These are phyloP conservation scores for Romanogobio albipinnatus DNA, from an alignment of 2,113 vertebrate species.

Conservation along the genomic window DNA sequence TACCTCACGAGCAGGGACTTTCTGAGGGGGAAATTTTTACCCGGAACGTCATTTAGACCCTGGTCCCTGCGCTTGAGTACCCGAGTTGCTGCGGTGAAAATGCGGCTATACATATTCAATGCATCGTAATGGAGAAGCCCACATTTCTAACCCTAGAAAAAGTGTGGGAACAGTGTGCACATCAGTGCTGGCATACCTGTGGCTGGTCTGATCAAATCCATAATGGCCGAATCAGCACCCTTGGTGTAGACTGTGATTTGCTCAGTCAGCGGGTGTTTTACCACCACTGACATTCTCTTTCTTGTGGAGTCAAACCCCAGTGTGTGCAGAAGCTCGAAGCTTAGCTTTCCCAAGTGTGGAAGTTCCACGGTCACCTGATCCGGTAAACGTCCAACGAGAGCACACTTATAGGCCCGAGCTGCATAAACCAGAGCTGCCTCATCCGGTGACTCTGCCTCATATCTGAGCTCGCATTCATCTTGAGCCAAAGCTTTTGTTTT, in stretches of 20 bases:
- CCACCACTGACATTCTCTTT: slow-evolving; percentile 97
- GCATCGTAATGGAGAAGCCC: not conserved
- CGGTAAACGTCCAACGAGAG: slow-evolving; percentile 86
- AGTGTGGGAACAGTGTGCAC: not conserved
- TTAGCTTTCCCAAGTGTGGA: slow-evolving; percentile 90
- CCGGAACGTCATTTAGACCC: no score
- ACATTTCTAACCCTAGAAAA: not conserved
- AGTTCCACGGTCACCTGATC: slow-evolving; percentile 93
- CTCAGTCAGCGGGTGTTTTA: slow-evolving; percentile 90
- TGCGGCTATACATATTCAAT: not conserved
- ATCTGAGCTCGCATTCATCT: slow-evolving; percentile 84
- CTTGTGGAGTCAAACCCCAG: slow-evolving; percentile 92
- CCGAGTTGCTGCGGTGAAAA: no score
- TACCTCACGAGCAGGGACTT: no score
- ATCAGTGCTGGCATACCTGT: slow-evolving; percentile 64
- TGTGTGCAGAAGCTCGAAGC: slow-evolving; percentile 92
- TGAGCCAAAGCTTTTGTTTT: slow-evolving; percentile 48
- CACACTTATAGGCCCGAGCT: slow-evolving; percentile 89
- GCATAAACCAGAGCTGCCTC: slow-evolving; percentile 96
- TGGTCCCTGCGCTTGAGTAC: no score
- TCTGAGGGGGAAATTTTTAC: no score
- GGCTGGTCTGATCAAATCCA: slow-evolving; percentile 87
- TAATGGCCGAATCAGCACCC: slow-evolving; percentile 92
- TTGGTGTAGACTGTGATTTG: slow-evolving; percentile 97
- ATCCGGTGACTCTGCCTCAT: slow-evolving; percentile 93